Base-by-base conservation (phyloP, 1,140 invertebrate species). In the Drosophila aff. region DNA sequence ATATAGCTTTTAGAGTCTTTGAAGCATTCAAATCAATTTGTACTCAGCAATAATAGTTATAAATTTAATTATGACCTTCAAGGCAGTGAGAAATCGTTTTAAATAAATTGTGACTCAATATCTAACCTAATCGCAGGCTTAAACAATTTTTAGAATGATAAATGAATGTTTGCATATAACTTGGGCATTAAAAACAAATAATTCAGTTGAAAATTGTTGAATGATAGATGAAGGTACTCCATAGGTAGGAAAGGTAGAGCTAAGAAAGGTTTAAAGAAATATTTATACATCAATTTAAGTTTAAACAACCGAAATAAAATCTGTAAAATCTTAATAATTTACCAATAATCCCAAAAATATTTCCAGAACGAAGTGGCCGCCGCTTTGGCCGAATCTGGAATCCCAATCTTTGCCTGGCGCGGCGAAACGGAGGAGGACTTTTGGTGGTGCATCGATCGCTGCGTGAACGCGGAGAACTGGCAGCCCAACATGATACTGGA, bases 401-500 rank as follows among this genome's bases (percentile, higher is more conserved):
- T 96, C 92, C 95, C 98, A 9, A 95, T 99, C 61, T 99, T 98
- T 94, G 97, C 98, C 4, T 99, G 98, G 98, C 96, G 98, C 55
- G 98, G 97, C 1, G 98, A 99, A 93, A 97, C 97, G 5, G 98
- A 99, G 92, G 98, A 99, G 92, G 98, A 99, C 92, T 99, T 99
- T 94, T 99, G 98, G 98, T 99, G 98, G 98, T 99, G 98, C 89
- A 99, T 99, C 71, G 98, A 99, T 93, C 97, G 97, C 87, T 98
- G 97, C 93, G 96, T 99, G 33, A 96, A 97, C 73, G 96, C 97
- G 0, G 97, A 98, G 79, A 96, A 96, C 91, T 99, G 98, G 98
- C 97, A 98, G 86, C 98, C 98, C n/a, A 99, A 99, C 93, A 98
- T 99, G 98, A 99, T 99, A 82, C 93, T 99, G 55, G 98, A 99